Evolutionary conservation across 2,113 vertebrate genomes (phyloP).

Genomic region (Alouatta palliata): DNA sequence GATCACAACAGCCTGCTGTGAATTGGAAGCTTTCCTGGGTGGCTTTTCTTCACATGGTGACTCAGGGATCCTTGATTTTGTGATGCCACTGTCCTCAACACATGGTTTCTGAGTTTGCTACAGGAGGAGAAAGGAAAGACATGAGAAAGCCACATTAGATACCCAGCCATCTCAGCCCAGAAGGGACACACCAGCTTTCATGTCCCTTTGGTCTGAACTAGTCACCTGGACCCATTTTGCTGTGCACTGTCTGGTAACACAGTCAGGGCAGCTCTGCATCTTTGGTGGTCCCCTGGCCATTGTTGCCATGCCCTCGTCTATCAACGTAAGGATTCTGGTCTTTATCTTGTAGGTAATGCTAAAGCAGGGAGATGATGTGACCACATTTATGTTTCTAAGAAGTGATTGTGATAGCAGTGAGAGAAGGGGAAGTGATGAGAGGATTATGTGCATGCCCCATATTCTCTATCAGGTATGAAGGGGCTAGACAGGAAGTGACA

Average conservation of each 20-base stretch:
- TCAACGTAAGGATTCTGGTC: no score
- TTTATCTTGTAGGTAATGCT: background rate
- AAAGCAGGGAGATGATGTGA: background rate
- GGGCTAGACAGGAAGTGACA: background rate
- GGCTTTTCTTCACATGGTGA: fast-evolving
- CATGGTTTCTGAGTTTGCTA: background rate
- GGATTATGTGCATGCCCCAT: fast-evolving
- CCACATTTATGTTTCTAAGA: background rate
- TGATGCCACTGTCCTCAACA: fast-evolving
- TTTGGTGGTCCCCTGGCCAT: background rate
- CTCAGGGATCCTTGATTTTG: background rate
- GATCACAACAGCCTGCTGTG: background rate
- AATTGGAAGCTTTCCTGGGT: background rate
- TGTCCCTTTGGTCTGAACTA: no score
- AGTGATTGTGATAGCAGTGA: background rate
- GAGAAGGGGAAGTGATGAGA: background rate
- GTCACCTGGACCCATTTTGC: no score
- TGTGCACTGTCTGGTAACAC: fast-evolving
- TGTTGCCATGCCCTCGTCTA: fast-evolving
- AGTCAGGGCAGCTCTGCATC: fast-evolving
- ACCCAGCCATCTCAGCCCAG: background rate
- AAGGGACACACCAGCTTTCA: fast-evolving
- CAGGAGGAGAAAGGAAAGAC: background rate
- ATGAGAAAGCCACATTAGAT: background rate
- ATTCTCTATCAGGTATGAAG: background rate